Evolutionary conservation across 2,888 invertebrate genomes (phyloP).

Genomic region (Latrodectus elegans): DNA sequence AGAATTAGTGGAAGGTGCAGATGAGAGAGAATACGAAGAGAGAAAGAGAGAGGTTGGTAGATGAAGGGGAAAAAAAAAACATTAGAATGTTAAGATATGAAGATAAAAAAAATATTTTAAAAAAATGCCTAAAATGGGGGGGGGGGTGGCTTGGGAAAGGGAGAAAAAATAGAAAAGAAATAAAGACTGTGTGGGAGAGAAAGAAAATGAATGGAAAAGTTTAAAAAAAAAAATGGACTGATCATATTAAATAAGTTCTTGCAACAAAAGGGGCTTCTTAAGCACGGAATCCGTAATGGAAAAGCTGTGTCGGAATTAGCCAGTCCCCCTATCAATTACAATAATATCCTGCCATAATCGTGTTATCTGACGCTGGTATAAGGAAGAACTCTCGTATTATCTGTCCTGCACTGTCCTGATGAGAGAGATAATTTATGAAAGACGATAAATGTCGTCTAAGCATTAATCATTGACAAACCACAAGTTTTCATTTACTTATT

Average conservation of each 20-base stretch:
- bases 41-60: not conserved
- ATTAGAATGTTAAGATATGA: not conserved
- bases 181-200: slow-evolving; percentile 26
- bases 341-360: slow-evolving; percentile 67
- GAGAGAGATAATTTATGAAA: slow-evolving; percentile 66
- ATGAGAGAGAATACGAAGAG: not conserved
- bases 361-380: slow-evolving; percentile 56
- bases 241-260: slow-evolving; percentile 62
- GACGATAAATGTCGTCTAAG: slow-evolving; percentile 63
- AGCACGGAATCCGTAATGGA: slow-evolving; percentile 61
- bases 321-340: slow-evolving; percentile 68
- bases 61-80: slow-evolving; percentile 20
- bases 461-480: slow-evolving; percentile 68
- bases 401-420: slow-evolving; percentile 60
- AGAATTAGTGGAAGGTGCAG: slow-evolving; percentile 63
- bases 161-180: slow-evolving; percentile 30
- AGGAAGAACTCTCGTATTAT: slow-evolving; percentile 54
- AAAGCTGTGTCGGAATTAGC: slow-evolving; percentile 69
- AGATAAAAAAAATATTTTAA: slow-evolving; percentile 2
- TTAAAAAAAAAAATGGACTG: slow-evolving; percentile 21
- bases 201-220: slow-evolving; percentile 2
- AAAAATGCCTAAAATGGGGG: slow-evolving; percentile 5
- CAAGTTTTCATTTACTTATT: not conserved
- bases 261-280: slow-evolving; percentile 52
- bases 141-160: not conserved